These are phyloP conservation scores for Xestia sexstrigata DNA, from an alignment of 2,888 invertebrate genomes.

Conservation along the genomic window DNA sequence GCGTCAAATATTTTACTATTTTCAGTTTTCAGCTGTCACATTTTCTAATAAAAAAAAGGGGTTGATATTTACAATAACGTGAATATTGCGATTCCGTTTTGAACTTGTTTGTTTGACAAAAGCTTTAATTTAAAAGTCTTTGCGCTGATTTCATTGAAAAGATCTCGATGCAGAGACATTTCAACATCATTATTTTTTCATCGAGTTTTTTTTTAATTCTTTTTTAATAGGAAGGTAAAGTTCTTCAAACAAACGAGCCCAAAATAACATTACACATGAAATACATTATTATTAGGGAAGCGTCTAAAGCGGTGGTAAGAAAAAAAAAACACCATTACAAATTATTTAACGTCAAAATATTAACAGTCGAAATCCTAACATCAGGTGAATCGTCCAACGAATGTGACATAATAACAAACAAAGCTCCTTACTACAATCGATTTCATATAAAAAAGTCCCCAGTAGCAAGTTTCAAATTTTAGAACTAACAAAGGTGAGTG, in stretches of 20 bases:
- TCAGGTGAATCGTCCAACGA: constrained; percentile 43
- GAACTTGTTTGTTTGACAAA: constrained; percentile 47
- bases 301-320: constrained; percentile 78
- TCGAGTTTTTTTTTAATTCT: neutral
- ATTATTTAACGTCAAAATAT: constrained; percentile 76
- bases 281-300: constrained; percentile 75
- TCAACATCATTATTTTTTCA: neutral
- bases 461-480: neutral
- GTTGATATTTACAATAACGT: constrained; percentile 70
- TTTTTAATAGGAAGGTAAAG: neutral
- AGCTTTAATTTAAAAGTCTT: neutral
- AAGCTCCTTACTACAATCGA: neutral
- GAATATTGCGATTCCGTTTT: constrained; percentile 61
- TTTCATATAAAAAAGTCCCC: neutral
- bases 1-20: constrained; percentile 83
- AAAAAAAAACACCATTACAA: constrained; percentile 74
- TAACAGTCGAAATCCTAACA: constrained; percentile 68
- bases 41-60: constrained; percentile 70
- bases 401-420: constrained; percentile 18
- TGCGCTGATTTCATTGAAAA: neutral
- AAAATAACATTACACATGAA: constrained; percentile 59
- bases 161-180: neutral
- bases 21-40: constrained; percentile 76
- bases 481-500: neutral
- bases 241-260: constrained; percentile 56